phyloP scores from a whole-genome alignment of 1,140 invertebrate species.

The Neodiprion lecontei region DNA sequence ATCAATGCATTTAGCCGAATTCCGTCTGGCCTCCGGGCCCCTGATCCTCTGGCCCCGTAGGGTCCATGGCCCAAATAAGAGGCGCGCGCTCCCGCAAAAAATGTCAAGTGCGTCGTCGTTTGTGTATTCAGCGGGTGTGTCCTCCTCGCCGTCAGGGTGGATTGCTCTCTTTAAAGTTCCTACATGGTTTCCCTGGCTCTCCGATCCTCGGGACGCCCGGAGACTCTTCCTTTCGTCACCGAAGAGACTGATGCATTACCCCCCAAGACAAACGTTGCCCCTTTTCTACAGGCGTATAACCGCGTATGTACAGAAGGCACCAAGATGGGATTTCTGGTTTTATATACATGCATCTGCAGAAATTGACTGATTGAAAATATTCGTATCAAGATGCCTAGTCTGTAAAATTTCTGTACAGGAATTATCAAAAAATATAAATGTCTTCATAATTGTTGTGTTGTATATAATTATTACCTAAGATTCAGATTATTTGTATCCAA shows the following conservation, averaged over 20 bases:
- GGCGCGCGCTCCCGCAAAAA: constrained; percentile 54
- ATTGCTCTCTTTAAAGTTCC: constrained; percentile 7
- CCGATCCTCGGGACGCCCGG: not conserved
- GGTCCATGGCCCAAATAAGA: constrained; percentile 54
- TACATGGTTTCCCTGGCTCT: not conserved
- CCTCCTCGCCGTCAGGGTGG: constrained; percentile 5
- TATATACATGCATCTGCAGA: no score
- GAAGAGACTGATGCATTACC: not conserved
- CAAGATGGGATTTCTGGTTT: no score
- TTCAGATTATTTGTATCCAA: no score
- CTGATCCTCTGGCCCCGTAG: not conserved
- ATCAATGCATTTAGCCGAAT: constrained; percentile 64
- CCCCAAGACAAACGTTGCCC: not conserved
- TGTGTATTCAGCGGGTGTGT: constrained; percentile 56
- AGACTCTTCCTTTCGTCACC: constrained; percentile 5
- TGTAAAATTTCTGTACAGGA: no score
- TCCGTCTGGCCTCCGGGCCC: constrained; percentile 48
- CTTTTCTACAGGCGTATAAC: no score
- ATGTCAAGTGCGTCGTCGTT: constrained; percentile 39
- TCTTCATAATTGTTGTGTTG: no score
- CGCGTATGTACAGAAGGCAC: no score
- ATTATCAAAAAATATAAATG: no score
- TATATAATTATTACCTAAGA: no score
- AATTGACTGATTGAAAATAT: no score
- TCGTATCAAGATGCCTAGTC: no score